phyloP scores from a whole-genome alignment of 2,797 vertebrate genomes.

The Centropyge bicolor region DNA sequence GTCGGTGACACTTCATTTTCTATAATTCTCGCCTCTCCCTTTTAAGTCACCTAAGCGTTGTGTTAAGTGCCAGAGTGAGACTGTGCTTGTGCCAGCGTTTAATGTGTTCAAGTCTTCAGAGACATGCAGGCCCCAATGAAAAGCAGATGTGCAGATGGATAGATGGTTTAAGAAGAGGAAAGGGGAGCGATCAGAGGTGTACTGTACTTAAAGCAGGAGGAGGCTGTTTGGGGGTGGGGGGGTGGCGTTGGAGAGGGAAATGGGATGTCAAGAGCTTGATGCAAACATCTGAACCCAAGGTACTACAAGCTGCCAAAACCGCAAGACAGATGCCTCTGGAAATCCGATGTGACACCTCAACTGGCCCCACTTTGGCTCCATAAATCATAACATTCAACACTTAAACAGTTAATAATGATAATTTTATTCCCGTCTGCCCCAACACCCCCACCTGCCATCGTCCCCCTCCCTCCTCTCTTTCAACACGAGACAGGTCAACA shows the following conservation, averaged over 20 bases:
- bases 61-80: constrained; percentile 88
- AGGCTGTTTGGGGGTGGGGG: constrained; percentile 14
- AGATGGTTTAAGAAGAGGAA: constrained; percentile 70
- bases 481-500: constrained; percentile 59
- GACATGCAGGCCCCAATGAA: constrained; percentile 90
- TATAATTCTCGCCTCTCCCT: constrained; percentile 91
- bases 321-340: constrained; percentile 92
- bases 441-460: constrained; percentile 49
- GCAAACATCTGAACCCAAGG: constrained; percentile 89
- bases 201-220: constrained; percentile 63
- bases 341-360: constrained; percentile 91
- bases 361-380: constrained; percentile 88
- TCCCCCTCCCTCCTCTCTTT: constrained; percentile 21
- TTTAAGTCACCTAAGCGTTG: constrained; percentile 91
- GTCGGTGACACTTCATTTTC: constrained; percentile 93
- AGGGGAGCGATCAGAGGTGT: constrained; percentile 73
- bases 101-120: constrained; percentile 92
- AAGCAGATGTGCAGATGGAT: constrained; percentile 93
- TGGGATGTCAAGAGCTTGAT: constrained; percentile 84
- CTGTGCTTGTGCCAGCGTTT: constrained; percentile 87
- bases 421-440: constrained; percentile 70
- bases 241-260: constrained; percentile 61
- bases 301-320: constrained; percentile 90
- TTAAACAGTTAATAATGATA: constrained; percentile 89
- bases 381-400: constrained; percentile 90